phyloP scores from a whole-genome alignment of 2,113 vertebrate genomes.

The Steatornis caripensis region DNA sequence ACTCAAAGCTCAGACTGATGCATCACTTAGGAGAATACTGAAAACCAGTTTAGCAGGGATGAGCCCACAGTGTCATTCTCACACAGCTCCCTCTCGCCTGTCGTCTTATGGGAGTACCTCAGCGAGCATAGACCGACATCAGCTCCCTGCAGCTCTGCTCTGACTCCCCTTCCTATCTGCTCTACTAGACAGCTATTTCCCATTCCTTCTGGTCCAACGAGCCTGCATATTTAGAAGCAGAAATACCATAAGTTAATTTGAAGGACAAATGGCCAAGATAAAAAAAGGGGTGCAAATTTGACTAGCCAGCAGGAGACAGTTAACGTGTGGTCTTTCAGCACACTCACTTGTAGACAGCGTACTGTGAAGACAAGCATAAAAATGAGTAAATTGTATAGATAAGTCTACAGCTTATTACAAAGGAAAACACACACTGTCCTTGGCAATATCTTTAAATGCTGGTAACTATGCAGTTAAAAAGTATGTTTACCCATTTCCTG shows the following conservation, averaged over 20 bases:
- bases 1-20: neutral
- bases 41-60: neutral
- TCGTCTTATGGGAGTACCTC: neutral
- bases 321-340: neutral
- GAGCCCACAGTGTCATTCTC: neutral
- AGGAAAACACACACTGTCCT: neutral
- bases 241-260: neutral
- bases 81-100: neutral
- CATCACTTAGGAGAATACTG: fast-evolving
- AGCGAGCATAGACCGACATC: neutral
- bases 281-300: neutral
- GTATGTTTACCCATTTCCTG: neutral
- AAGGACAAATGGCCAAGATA: neutral
- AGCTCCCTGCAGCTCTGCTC: neutral
- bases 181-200: neutral
- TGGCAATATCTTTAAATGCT: neutral
- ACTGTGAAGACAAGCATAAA: neutral
- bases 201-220: neutral
- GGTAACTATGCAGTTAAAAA: neutral
- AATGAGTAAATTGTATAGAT: neutral
- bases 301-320: neutral
- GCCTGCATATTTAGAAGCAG: neutral
- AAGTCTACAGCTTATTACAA: neutral
- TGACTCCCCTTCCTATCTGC: neutral
- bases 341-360: neutral